phyloP scores from a whole-genome alignment of 2,797 vertebrate species.

The Lepidocolaptes lacrymiger region DNA sequence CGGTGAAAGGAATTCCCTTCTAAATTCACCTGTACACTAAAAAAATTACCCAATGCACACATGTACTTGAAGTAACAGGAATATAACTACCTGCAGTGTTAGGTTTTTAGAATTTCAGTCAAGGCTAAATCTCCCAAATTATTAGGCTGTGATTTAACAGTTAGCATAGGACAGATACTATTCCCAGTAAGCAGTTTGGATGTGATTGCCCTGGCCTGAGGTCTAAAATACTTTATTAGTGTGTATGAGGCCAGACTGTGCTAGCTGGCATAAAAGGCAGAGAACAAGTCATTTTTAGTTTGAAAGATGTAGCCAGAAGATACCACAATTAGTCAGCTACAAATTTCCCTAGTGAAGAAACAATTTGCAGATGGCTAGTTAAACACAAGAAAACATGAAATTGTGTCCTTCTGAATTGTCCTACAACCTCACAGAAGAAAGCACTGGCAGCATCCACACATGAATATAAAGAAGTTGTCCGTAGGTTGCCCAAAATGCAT shows the following conservation, averaged over 20 bases:
- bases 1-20: not conserved
- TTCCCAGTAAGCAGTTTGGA: not conserved
- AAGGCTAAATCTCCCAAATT: not conserved
- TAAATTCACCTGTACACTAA: not conserved
- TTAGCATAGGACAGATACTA: not conserved
- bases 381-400: not conserved
- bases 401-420: not conserved
- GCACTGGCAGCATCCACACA: not conserved
- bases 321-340: not conserved
- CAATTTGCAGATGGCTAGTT: not conserved
- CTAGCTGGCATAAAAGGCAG: not conserved
- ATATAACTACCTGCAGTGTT: not conserved
- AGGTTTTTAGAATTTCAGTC: not conserved
- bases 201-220: not conserved
- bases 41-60: not conserved
- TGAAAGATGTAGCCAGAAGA: not conserved
- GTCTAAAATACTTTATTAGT: not conserved
- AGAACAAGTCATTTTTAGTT: not conserved
- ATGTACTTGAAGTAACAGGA: not conserved
- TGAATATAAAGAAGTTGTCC: not conserved
- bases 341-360: not conserved
- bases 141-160: not conserved
- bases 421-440: not conserved
- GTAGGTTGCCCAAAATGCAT: not conserved
- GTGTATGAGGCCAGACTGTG: not conserved